Evolutionary conservation across 2,888 invertebrate species (phyloP), one percentile per base, ranked within the genome.

Genomic region (Plutella xylostella): DNA sequence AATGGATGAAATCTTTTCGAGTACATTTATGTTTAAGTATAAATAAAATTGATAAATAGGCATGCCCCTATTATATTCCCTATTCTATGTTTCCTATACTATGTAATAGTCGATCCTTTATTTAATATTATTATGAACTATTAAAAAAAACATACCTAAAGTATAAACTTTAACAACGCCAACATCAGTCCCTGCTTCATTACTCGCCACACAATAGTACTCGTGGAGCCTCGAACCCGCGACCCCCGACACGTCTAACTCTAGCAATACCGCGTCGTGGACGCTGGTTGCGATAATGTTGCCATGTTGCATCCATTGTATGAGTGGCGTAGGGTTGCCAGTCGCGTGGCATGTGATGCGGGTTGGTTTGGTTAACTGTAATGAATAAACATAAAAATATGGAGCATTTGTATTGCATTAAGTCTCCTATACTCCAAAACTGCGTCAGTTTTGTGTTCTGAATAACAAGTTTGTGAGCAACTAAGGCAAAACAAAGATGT

Each of bases 241-340:
- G 1, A 73, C 65, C 19, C 55, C 52, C n/a, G 61, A 52, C 3
- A 83, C 48, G 1, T 53, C 48, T n/a, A 83, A 53, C 45, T 79
- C 77, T 0, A 72, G 72, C 44, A 73, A 79, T 14, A 54, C 50
- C 1, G 72, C 55, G 1, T 58, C 60, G 19, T 54, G 52, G 1
- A 49, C 18, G 43, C 72, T 74, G 47, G 65, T 57, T 31, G 61
- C 55, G 2, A 69, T 30, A 4, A 59, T 50, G 42, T 59, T 56
- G 11, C 85, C 84, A 48, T 83, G 84, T 46, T 84, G 80, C 35
- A 85, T 67, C 90, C 90, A 91, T 39, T 82, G 77, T 49, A 90
- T 78, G 3, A 65, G 65, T 0, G 89, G 89, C 0, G 57, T 38
- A 0, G 90, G 89, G 47, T 82, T 78, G 1, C 89, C 90, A n/a